Percentiles rank a stretch among this genome's conserved stretches.
Evolutionary conservation across 2,888 invertebrate species (phyloP).

Genomic region (Poecilus cupreus): DNA sequence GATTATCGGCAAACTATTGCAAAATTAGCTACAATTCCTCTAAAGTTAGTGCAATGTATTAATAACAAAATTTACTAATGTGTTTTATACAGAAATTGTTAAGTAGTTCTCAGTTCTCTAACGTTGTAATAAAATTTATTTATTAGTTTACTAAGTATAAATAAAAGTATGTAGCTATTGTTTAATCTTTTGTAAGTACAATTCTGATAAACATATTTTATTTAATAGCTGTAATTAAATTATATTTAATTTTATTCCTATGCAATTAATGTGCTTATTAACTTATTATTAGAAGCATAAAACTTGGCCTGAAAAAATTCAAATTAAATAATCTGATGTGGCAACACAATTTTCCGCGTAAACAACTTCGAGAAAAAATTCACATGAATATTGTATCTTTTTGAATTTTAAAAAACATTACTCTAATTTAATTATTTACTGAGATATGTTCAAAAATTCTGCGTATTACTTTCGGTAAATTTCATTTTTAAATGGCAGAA

Average conservation of each 20-base stretch:
- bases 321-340: too few relatives aligned
- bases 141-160: slow-evolving; percentile 8
- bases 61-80: slow-evolving; percentile 23
- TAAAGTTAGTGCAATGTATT: slow-evolving; percentile 7
- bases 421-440: too few relatives aligned
- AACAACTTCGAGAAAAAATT: too few relatives aligned
- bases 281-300: too few relatives aligned
- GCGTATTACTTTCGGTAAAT: too few relatives aligned
- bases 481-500: too few relatives aligned
- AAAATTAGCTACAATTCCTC: neutral
- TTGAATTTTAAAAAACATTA: too few relatives aligned
- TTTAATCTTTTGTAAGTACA: slow-evolving; percentile 18
- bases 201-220: slow-evolving; percentile 11
- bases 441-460: too few relatives aligned
- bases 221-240: slow-evolving; percentile 35
- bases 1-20: neutral
- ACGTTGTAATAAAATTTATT: neutral
- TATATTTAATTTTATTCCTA: slow-evolving; percentile 32
- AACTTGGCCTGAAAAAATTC: too few relatives aligned
- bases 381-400: too few relatives aligned
- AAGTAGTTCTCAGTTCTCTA: neutral
- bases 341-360: too few relatives aligned
- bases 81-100: too few relatives aligned
- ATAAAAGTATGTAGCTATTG: neutral
- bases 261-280: neutral